Evolutionary conservation across 2,113 vertebrate genomes (phyloP).

Genomic region (Hucho hucho): DNA sequence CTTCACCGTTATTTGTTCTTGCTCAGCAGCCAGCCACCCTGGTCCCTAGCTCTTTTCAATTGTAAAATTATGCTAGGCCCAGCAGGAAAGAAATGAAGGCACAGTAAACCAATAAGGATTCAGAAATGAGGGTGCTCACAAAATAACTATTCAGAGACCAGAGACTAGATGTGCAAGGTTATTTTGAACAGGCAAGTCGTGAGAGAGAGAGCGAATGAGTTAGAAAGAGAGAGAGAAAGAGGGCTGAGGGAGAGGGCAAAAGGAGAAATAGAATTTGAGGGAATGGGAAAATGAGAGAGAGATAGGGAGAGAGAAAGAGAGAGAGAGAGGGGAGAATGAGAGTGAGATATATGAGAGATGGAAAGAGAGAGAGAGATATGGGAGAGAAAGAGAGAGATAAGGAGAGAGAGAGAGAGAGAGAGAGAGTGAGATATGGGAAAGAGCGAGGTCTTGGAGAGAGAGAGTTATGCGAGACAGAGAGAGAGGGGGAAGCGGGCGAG

Average conservation of each 20-base stretch:
- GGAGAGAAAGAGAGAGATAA: neutral
- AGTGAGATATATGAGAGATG: conserved; percentile 7
- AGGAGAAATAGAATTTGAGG: neutral
- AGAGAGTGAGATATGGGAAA: neutral
- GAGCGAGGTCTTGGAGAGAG: conserved; percentile 20
- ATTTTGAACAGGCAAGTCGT: no score
- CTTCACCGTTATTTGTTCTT: no score
- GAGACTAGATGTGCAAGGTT: no score
- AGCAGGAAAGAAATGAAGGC: conserved; percentile 46
- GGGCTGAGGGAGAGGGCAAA: conserved; percentile 6
- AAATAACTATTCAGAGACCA: conserved; percentile 43
- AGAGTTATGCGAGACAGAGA: conserved; percentile 2
- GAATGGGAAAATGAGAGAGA: neutral
- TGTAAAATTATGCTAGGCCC: conserved; percentile 52
- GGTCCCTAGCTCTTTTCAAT: neutral
- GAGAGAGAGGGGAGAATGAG: conserved; percentile 6
- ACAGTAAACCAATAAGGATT: no score
- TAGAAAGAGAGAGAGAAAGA: conserved; percentile 7
- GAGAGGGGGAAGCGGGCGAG: conserved; percentile 10
- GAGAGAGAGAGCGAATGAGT: conserved; percentile 16
- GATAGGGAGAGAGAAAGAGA: conserved; percentile 8
- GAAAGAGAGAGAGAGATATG: conserved; percentile 8
- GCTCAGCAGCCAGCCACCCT: conserved; percentile 32
- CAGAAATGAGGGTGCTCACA: neutral
- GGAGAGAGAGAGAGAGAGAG: conserved; percentile 15